Conservation (phyloP, 2,797 vertebrate genomes). For the Myotis vivesi region DNA sequence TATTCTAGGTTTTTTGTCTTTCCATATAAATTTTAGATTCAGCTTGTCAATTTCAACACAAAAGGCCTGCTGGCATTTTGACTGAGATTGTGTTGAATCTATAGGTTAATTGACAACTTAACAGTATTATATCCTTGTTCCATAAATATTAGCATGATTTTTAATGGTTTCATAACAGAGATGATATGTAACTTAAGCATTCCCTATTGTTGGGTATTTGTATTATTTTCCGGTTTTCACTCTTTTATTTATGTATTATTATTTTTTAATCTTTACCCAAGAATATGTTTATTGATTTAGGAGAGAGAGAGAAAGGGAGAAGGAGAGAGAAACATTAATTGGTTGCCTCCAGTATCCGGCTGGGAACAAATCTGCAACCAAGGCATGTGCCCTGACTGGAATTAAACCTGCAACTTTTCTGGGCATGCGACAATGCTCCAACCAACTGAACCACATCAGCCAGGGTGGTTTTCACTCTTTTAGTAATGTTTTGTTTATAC, state of each 20-base stretch:
- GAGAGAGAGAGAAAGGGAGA: too few relatives aligned
- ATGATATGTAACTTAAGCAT: not conserved
- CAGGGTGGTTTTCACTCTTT: not conserved
- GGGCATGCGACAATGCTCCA: too few relatives aligned
- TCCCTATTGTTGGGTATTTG: not conserved
- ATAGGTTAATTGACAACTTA: not conserved
- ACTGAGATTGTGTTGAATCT: not conserved
- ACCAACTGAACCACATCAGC: too few relatives aligned
- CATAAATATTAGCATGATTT: not conserved
- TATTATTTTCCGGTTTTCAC: not conserved
- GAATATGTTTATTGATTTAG: too few relatives aligned
- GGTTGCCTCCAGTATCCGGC: too few relatives aligned
- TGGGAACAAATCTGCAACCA: too few relatives aligned
- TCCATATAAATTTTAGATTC: slow-evolving; percentile 7
- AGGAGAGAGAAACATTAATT: too few relatives aligned
- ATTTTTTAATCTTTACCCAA: too few relatives aligned
- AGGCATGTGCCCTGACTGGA: too few relatives aligned
- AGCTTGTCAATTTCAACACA: slow-evolving; percentile 5
- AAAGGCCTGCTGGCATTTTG: not conserved
- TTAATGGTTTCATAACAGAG: slow-evolving; percentile 18
- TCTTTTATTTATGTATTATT: not conserved
- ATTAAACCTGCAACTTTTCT: too few relatives aligned
- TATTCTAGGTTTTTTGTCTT: not conserved
- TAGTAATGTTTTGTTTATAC: not conserved
- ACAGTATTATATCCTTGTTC: not conserved